These are phyloP conservation scores for Campopleginae sp. DNA, from an alignment of 2,888 invertebrate species.

Conservation along the genomic window DNA sequence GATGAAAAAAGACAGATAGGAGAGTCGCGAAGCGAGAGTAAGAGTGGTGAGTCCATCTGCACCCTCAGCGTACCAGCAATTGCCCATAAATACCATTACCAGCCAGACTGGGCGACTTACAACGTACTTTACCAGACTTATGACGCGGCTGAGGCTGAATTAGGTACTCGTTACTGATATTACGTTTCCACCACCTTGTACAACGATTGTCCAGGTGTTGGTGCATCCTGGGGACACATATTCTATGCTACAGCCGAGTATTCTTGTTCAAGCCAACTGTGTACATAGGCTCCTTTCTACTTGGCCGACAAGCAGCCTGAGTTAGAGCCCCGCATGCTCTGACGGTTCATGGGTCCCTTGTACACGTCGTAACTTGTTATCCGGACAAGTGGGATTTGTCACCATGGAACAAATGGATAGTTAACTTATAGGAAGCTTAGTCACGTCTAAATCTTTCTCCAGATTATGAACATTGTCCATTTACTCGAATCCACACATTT, in stretches of 20 bases:
- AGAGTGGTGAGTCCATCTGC: conserved; percentile 64
- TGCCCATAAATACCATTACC: conserved; percentile 82
- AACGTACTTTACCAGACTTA: conserved; percentile 81
- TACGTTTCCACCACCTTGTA: conserved; percentile 76
- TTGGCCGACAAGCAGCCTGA: conserved; percentile 3
- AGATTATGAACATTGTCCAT: background rate
- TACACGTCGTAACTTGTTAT: conserved; percentile 19
- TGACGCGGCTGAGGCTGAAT: conserved; percentile 80
- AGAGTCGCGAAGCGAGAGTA: conserved; percentile 19
- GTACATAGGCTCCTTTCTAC: background rate
- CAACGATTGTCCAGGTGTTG: conserved; percentile 25
- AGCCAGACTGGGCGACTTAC: conserved; percentile 78
- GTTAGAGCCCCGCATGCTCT: conserved; percentile 14
- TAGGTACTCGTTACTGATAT: conserved; percentile 82
- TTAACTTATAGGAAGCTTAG: conserved; percentile 10
- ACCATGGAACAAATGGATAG: conserved; percentile 13
- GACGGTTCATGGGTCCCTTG: conserved; percentile 15
- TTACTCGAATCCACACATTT: background rate
- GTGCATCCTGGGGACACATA: background rate
- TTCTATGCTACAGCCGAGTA: conserved; percentile 8
- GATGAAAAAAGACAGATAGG: conserved; percentile 45
- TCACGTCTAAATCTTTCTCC: background rate
- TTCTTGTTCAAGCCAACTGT: conserved; percentile 2
- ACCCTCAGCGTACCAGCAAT: conserved; percentile 72
- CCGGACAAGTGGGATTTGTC: conserved; percentile 45